Base-by-base conservation (phyloP, 2,113 vertebrate genomes). In the Erpornis zantholeuca region DNA sequence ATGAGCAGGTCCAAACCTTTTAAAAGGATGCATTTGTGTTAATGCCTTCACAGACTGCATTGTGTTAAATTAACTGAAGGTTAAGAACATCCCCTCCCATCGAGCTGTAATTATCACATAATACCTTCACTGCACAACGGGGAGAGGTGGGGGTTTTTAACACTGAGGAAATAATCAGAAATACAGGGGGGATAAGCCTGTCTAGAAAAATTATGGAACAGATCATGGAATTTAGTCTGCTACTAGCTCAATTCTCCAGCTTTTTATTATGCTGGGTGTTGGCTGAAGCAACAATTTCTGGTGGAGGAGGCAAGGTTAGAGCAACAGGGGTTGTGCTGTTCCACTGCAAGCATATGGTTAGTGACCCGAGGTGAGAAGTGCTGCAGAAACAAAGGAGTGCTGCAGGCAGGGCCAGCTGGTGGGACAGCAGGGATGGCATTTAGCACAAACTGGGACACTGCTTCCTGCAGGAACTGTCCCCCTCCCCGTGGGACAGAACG, bases 181-280 rank as follows among this genome's bases (percentile, higher is more conserved):
- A 94, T 90, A 97, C 60, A 70, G 2, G 15, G 91, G 94, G 85
- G 75, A 91, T 61, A 65, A 71, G 47, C 16, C 68, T 90, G 86
- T 56, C 65, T 53, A 53, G 77, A 77, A 83, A 18, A 86, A 95
- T 93, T 88, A 91, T 83, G 82, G 36, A 91, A 91, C 84, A 97
- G 73, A 88, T 56, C 36, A 93, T 82, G 95, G 94, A 93, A 86
- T 97, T 97, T 90, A 96, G 92, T 90, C 96, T 96, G 96, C 83
- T 92, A 71, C 93, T 91, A 96, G 96, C 95, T 96, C 87, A 65
- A 72, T 82, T 88, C 65, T 94, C 81, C 94, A 94, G 88, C 40
- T 72, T 86, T 85, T 82, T n/a, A 40, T 89, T 50, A 75, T 9
- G 65, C 6, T 12, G 53, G 57, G 52, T 36, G 63, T 19, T 83